These are phyloP conservation scores for Oryctolagus cuniculus DNA, from an alignment of 2,113 vertebrate species.

Conservation along the genomic window DNA sequence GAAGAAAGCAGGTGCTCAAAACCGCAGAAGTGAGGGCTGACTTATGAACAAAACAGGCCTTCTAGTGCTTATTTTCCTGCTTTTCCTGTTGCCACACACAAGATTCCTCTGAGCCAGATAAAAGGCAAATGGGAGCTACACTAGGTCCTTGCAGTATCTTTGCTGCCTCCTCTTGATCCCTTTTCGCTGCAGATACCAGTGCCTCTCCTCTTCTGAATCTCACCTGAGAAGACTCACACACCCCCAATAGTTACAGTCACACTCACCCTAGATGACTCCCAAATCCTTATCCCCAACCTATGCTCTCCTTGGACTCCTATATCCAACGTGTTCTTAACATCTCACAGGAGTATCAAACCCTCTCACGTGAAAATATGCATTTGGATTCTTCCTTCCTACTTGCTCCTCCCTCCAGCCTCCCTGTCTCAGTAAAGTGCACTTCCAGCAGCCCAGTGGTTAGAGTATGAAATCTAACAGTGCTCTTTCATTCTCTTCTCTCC, in stretches of 20 bases:
- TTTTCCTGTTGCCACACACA: rapidly evolving
- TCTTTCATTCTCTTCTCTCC: background rate
- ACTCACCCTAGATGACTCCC: background rate
- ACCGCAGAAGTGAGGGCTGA: background rate
- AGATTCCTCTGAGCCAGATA: background rate
- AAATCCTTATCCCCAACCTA: background rate
- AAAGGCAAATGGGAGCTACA: background rate
- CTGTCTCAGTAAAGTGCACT: background rate
- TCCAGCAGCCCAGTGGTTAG: background rate
- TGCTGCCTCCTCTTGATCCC: background rate
- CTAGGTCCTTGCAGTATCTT: background rate
- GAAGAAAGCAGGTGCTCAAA: background rate
- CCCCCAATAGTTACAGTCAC: background rate
- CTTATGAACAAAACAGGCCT: background rate
- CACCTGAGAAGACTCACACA: background rate
- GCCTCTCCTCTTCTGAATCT: background rate
- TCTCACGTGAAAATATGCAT: background rate
- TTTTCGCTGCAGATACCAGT: background rate
- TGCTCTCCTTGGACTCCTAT: background rate
- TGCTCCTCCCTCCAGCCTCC: background rate
- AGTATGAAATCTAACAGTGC: background rate
- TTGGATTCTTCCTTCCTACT: background rate
- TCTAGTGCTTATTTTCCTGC: background rate
- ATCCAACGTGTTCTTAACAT: background rate
- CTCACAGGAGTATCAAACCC: background rate